Evolutionary conservation across 2,113 vertebrate genomes (phyloP).

Genomic region (Campylorhamphus procurvoides): DNA sequence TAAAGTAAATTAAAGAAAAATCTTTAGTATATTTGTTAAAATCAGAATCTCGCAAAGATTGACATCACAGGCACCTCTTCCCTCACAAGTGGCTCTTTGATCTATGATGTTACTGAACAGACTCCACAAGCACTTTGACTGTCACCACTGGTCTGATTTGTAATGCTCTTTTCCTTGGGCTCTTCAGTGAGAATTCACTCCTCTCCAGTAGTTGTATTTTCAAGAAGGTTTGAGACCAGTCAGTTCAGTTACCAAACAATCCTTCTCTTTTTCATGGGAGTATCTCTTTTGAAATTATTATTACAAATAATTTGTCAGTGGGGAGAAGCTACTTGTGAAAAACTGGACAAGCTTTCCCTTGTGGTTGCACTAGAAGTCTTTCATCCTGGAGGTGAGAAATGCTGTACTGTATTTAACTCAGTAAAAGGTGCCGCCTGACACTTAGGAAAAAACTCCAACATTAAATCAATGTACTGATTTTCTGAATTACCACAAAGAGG

Average conservation of each 20-base stretch:
- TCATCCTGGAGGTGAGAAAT: neutral
- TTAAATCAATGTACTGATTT: neutral
- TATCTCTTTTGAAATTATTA: neutral
- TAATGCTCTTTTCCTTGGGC: neutral
- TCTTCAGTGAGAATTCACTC: neutral
- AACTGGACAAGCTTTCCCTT: neutral
- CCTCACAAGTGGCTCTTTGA: neutral
- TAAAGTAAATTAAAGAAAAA: neutral
- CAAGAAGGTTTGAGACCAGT: neutral
- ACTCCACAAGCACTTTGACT: neutral
- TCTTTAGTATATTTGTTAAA: neutral
- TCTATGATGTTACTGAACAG: neutral
- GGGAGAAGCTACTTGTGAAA: neutral
- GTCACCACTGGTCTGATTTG: neutral
- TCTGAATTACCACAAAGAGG: neutral
- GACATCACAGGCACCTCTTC: neutral
- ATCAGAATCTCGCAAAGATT: neutral
- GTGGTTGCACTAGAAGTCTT: neutral
- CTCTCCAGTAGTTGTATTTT: neutral
- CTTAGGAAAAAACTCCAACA: neutral
- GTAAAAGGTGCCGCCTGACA: neutral
- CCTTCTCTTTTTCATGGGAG: neutral
- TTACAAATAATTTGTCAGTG: neutral
- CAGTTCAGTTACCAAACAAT: neutral
- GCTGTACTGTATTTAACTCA: neutral